Evolutionary conservation across 2,888 invertebrate genomes (phyloP).

Genomic region (Cephus pygmeus): DNA sequence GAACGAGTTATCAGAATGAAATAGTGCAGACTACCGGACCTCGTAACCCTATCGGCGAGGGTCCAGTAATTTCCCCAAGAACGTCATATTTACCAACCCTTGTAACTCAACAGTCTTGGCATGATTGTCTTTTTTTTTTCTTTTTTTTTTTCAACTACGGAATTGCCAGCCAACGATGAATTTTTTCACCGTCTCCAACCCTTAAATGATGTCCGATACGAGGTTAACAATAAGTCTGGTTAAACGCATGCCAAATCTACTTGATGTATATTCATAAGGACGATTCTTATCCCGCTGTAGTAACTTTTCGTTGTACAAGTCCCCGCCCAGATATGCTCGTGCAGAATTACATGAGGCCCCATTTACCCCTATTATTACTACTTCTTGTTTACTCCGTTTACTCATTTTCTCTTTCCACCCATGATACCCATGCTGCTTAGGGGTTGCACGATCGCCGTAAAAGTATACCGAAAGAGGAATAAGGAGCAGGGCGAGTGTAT

Average conservation of each 20-base stretch:
- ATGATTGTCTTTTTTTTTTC: not conserved
- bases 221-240: not conserved
- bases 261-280: not conserved
- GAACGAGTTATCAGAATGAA: not conserved
- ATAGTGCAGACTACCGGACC: not conserved
- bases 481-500: slow-evolving; percentile 24
- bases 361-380: slow-evolving; percentile 7
- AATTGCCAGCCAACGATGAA: not conserved
- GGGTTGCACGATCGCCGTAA: slow-evolving; percentile 28
- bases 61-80: not conserved
- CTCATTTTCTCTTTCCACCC: slow-evolving; percentile 11
- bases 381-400: slow-evolving; percentile 1
- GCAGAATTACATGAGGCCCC: not conserved
- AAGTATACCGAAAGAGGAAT: slow-evolving; percentile 10
- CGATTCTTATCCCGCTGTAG: not conserved
- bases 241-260: not conserved
- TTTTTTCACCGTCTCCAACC: not conserved
- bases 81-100: not conserved
- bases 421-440: slow-evolving; percentile 17
- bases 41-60: not conserved
- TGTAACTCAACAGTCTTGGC: not conserved
- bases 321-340: not conserved
- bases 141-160: not conserved
- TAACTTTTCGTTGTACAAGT: not conserved
- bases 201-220: not conserved